Base-by-base conservation (phyloP, 2,888 invertebrate species). In the Heliconius sara region DNA sequence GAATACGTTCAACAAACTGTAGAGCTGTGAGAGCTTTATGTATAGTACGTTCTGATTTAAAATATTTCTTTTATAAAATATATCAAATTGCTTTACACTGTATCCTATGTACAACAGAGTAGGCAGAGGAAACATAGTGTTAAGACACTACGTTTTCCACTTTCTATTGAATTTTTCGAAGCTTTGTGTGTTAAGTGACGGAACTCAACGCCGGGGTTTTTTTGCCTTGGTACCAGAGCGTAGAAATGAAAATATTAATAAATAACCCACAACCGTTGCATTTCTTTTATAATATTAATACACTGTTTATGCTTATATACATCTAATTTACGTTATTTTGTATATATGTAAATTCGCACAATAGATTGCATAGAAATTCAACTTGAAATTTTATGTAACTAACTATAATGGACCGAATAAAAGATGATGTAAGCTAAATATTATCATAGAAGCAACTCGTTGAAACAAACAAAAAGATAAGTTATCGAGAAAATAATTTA, bases 381-480 rank as follows among this genome's bases (percentile, higher is more conserved):
- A 13, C 25, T 70, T 19, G 47, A 47, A n/a, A 70, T 70, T 70
- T 70, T 70, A 70, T 70, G 19, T 65, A 75, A 65, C 22, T 30
- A 27, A 65, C 63, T 65, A 39, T 65, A 76, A 80, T 72, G 60
- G 27, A 67, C 57, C 77, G 47, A 76, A 81, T 79, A 80, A 80
- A 30, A 39, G 74, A 79, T 83, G 82, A 84, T 84, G 77, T 82
- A 82, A 83, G 79, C 77, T 72, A 43, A 70, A 25, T 76, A 79
- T 78, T 81, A 84, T 82, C 83, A 76, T 77, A 77, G 78, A 83
- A 80, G 79, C 80, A 80, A 82, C 81, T 83, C 76, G 78, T 83
- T 80, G 83, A 72, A 82, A 83, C 80, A 82, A 83, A 83, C 82
- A 83, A 82, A 80, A 78, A 79, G 84, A 84, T 84, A 84, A 81